Evolutionary conservation across 2,888 invertebrate species (phyloP), one percentile per base, ranked within the genome.

Genomic region (Chrysolina americana): DNA sequence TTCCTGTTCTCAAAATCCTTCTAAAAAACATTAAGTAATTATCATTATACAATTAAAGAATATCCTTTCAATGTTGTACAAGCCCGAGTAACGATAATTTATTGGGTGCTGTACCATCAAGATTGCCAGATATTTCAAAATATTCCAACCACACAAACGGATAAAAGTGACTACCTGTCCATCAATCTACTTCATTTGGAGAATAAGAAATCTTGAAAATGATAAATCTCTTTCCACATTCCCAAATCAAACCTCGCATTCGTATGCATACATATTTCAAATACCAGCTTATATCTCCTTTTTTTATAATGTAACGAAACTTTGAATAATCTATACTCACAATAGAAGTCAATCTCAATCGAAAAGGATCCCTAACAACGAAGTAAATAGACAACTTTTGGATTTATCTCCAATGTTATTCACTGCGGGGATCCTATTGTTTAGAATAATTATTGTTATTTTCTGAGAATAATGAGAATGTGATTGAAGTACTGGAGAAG

Each of bases 401-500:
- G 75, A 72, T 74, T 78, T 81, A 81, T 81, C 81, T 83, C 77
- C 79, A 80, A 83, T 84, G 83, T 83, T 82, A 83, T 81, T 81
- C 87, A 79, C 87, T 83, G 84, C 86, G 82, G 85, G 86, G 87
- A 81, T 83, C 83, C 87, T 86, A 88, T 88, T 88, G 88, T 88
- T 87, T 88, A 87, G 87, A 87, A 87, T 87, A 88, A 88, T 87
- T 87, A 87, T 87, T 87, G 86, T 86, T 86, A 83, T 83, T 82
- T 82, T 80, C 76, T 78, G 78, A 76, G 76, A 78, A 77, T 72
- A 70, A 76, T 76, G 44, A 84, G 85, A 85, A 81, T 83, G 85
- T 85, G 83, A 81, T 65, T 68, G 66, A 56, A 47, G 28, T 28
- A 17, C 59, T 63, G 71, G 17, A 53, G 15, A 48, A 65, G 28